phyloP scores from a whole-genome alignment of 2,113 vertebrate genomes.

The Crotophaga sulcirostris region DNA sequence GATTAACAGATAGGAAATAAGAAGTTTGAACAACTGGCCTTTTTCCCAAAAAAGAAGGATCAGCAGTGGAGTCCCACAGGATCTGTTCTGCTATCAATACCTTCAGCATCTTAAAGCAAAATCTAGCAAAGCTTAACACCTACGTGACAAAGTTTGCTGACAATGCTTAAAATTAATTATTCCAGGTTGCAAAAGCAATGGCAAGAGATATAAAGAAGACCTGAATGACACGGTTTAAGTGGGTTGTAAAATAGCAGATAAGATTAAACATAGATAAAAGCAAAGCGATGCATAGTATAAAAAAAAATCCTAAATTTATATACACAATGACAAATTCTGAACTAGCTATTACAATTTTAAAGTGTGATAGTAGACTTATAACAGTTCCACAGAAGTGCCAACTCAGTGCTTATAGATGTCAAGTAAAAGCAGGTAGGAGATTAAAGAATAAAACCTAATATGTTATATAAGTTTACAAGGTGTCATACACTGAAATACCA shows the following conservation, averaged over 20 bases:
- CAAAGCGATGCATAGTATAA: not conserved
- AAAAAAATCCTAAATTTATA: not conserved
- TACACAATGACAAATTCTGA: not conserved
- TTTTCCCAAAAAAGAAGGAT: not conserved
- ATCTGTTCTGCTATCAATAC: not conserved
- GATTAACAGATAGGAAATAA: not conserved
- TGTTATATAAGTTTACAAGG: not conserved
- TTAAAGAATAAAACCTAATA: not conserved
- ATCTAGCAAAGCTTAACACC: not conserved
- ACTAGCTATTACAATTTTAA: not conserved
- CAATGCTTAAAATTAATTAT: not conserved
- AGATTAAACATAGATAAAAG: not conserved
- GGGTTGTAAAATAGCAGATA: not conserved
- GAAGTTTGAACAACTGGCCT: not conserved
- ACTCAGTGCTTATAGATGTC: not conserved
- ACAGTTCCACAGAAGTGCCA: not conserved
- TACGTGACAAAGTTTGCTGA: not conserved
- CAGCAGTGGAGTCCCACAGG: not conserved
- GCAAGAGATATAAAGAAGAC: not conserved
- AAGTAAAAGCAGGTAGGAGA: not conserved
- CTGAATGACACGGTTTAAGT: not conserved
- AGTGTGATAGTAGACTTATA: not conserved
- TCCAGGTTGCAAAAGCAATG: not conserved
- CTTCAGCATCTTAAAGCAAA: not conserved
- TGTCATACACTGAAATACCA: not conserved